Evolutionary conservation across 2,888 invertebrate species (phyloP), one percentile per base, ranked within the genome.

Genomic region (Ichneumoninae sp.): DNA sequence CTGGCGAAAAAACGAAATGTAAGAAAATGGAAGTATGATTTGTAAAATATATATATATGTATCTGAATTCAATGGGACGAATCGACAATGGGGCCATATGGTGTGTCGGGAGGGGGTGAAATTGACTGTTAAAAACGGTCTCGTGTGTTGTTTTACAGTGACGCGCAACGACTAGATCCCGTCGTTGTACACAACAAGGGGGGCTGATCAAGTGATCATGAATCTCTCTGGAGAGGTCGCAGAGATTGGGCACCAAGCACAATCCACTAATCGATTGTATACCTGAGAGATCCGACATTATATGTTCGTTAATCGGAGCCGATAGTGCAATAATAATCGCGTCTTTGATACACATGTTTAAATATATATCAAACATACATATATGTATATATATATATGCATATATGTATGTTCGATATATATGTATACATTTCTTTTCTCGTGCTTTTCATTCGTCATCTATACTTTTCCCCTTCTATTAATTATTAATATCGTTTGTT

Each of bases 111-210:
- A 60, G 22, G 44, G 60, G 66, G 22, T n/a, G 71, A 78, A 79
- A 79, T 82, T 73, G 85, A 84, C 79, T 86, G 81, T 83, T 80
- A 86, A 81, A 83, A 73, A 82, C 86, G 81, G 88, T 85, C 75
- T 86, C 87, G 87, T 87, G 88, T 85, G 71, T 91, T 90, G 88
- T 92, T 91, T 92, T 92, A 83, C 92, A 93, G 93, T 93, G 93
- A 93, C 89, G 90, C 88, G 88, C 89, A 90, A 91, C 90, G 89
- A 89, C 90, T 88, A 87, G 89, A 89, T 89, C 88, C 88, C 87
- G 89, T 88, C 68, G 81, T 75, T 57, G 80, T 80, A 76, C 70
- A 75, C 50, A 75, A 84, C 85, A 87, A 87, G 87, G 87, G 85
- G 87, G 88, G 87, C 87, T 87, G 85, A 85, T 88, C 89, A 88